These are phyloP conservation scores for Drosophila subpulchrella DNA, from an alignment of 1,140 invertebrate species.

Conservation along the genomic window DNA sequence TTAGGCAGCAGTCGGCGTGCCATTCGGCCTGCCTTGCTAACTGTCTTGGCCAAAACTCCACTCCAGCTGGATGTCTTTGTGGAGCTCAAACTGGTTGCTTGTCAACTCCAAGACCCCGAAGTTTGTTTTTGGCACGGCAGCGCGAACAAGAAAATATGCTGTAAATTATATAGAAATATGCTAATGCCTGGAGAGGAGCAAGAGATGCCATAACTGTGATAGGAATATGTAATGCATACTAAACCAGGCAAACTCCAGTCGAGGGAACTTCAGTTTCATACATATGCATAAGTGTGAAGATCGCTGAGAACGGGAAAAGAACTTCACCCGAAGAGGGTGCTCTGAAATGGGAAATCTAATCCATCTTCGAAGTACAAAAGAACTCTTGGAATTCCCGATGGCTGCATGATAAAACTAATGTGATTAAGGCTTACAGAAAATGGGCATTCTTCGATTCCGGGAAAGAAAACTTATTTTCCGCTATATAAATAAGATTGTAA, in stretches of 20 bases:
- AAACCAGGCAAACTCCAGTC: conserved; percentile 26
- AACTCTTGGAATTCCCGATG: conserved; percentile 11
- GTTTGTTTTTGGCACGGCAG: conserved; percentile 57
- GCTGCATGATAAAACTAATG: conserved; percentile 10
- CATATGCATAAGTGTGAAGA: conserved; percentile 64
- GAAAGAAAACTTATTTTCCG: neutral
- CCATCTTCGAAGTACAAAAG: conserved; percentile 11
- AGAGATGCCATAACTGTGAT: conserved; percentile 65
- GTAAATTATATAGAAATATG: conserved; percentile 76
- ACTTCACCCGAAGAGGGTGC: neutral
- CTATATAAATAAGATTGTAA: neutral
- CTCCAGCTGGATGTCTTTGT: conserved; percentile 31
- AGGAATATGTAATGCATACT: conserved; percentile 61
- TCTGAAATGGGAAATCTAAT: conserved; percentile 18
- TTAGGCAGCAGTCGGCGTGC: conserved; percentile 56
- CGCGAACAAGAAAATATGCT: conserved; percentile 57
- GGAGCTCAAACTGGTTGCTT: conserved; percentile 48
- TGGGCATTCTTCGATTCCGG: conserved; percentile 15
- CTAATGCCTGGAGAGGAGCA: conserved; percentile 47
- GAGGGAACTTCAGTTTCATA: conserved; percentile 22
- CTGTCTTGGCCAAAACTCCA: conserved; percentile 44
- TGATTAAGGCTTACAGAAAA: conserved; percentile 4
- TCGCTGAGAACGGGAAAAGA: conserved; percentile 5
- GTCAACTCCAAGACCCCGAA: conserved; percentile 45
- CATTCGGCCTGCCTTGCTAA: conserved; percentile 30